Percentiles rank a stretch among this genome's conserved stretches.
Evolutionary conservation across 2,113 vertebrate species (phyloP).

Genomic region (Cyrtonyx montezumae): DNA sequence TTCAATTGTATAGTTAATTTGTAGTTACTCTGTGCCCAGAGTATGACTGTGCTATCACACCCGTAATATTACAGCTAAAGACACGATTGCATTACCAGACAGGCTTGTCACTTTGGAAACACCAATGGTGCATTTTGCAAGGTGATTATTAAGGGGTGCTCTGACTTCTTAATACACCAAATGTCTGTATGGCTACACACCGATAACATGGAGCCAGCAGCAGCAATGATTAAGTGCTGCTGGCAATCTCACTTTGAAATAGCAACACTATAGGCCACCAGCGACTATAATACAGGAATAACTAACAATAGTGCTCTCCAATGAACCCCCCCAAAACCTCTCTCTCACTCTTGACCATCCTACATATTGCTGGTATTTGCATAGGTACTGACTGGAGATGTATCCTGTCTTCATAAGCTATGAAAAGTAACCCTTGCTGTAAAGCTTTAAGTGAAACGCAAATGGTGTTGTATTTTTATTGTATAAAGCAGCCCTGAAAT

Average conservation of each 20-base stretch:
- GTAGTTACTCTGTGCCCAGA: slow-evolving; percentile 47
- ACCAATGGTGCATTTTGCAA: slow-evolving; percentile 60
- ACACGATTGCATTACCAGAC: slow-evolving; percentile 22
- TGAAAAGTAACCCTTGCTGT: background rate
- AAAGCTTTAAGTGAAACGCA: background rate
- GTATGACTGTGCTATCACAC: slow-evolving; percentile 28
- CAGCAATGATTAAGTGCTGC: slow-evolving; percentile 54
- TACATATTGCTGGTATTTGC: accelerated
- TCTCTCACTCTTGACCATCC: background rate
- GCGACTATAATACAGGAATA: slow-evolving; percentile 42
- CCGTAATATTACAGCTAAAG: background rate
- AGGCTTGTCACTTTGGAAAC: slow-evolving; percentile 58
- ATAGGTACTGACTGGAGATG: background rate
- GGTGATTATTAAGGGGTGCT: slow-evolving; percentile 52
- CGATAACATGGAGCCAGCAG: slow-evolving; percentile 56
- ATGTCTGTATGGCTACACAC: slow-evolving; percentile 41
- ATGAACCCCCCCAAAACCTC: background rate
- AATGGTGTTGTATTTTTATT: background rate
- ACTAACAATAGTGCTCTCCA: slow-evolving; percentile 56
- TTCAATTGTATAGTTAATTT: slow-evolving; percentile 52
- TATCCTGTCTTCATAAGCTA: background rate
- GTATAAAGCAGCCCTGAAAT: slow-evolving; percentile 13
- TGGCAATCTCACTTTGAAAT: slow-evolving; percentile 52
- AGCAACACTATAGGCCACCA: slow-evolving; percentile 24
- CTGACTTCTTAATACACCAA: slow-evolving; percentile 53